Conservation (phyloP, 2,113 vertebrate genomes). For the Dromas ardeola region DNA sequence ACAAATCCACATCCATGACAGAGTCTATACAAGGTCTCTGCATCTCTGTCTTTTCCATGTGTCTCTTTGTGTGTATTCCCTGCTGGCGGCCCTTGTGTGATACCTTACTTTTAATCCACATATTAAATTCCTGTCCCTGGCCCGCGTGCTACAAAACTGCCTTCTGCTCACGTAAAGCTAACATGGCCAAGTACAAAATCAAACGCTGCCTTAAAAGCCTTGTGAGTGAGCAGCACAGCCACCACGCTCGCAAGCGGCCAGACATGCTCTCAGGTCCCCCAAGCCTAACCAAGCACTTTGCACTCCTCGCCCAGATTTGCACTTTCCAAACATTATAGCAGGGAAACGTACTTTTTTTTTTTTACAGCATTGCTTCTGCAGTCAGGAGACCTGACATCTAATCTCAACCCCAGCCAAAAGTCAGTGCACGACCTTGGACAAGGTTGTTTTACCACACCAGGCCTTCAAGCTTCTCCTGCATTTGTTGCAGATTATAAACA, state of each 20-base stretch:
- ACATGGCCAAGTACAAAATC: not conserved
- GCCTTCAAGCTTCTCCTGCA: not conserved
- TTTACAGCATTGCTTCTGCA: not conserved
- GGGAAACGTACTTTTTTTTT: not conserved
- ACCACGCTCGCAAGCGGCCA: rapidly evolving
- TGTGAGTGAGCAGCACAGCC: not conserved
- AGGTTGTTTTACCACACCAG: not conserved
- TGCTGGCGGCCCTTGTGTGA: not conserved
- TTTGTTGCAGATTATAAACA: conserved; percentile 5
- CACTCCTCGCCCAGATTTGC: not conserved
- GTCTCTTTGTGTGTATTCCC: not conserved
- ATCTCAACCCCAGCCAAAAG: not conserved
- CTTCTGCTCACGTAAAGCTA: not conserved
- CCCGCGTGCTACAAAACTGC: not conserved
- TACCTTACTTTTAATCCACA: not conserved
- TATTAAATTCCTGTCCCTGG: not conserved
- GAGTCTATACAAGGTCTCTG: not conserved
- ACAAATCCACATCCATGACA: not conserved
- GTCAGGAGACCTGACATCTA: not conserved
- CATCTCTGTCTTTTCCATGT: not conserved
- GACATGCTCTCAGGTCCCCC: not conserved
- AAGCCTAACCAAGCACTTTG: not conserved
- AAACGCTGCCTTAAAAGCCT: not conserved
- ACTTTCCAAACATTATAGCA: not conserved
- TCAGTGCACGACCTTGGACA: not conserved